Evolutionary conservation across 2,888 invertebrate species (phyloP).

Genomic region (Amphimallon solstitiale): DNA sequence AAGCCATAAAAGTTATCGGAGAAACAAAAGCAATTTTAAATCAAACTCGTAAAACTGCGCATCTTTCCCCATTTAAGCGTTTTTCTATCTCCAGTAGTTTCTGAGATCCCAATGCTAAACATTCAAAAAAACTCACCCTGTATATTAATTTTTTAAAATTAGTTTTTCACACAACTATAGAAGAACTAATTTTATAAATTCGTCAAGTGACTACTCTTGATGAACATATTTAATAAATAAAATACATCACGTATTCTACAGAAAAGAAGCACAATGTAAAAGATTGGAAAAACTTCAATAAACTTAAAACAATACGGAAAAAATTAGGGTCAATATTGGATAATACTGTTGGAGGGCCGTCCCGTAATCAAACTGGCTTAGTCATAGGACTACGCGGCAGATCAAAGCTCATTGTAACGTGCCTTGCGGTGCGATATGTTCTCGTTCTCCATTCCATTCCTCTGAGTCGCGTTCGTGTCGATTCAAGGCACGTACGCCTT

Average conservation of each 20-base stretch:
- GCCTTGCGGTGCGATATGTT: conserved; percentile 17
- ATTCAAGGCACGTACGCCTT: conserved; percentile 41
- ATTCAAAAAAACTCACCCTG: no score
- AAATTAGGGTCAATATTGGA: conserved; percentile 31
- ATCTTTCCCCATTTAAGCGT: no score
- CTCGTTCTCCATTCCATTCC: conserved; percentile 6
- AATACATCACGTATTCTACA: conserved; percentile 15
- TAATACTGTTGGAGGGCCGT: conserved; percentile 14
- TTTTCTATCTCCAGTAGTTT: no score
- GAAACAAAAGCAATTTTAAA: no score
- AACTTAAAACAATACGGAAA: conserved; percentile 33
- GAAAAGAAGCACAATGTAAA: not conserved
- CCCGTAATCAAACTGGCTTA: conserved; percentile 18
- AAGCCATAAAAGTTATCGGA: no score
- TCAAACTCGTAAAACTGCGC: no score
- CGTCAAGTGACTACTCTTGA: no score
- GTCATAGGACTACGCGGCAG: conserved; percentile 1
- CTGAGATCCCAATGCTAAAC: no score
- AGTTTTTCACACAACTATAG: no score
- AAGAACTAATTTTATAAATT: no score
- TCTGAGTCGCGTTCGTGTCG: not conserved
- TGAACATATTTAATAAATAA: not conserved
- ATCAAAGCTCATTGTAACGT: conserved; percentile 39
- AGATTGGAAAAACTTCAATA: not conserved
- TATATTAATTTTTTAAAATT: no score